Evolutionary conservation across 2,888 invertebrate species (phyloP).

Genomic region (Heliconius ismenius): DNA sequence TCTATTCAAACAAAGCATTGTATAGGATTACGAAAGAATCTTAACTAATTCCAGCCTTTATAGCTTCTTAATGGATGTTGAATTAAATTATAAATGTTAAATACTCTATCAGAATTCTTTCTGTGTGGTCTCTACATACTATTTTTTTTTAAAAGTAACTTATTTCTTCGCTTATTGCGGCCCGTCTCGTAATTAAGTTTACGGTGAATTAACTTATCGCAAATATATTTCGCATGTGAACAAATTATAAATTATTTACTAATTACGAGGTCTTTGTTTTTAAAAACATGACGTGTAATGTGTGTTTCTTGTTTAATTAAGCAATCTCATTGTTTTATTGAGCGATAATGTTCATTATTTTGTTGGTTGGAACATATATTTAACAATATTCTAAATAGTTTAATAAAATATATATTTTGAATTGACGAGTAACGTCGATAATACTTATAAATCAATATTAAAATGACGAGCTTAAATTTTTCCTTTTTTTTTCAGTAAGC

Average conservation of each 20-base stretch:
- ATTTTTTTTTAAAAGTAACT: slow-evolving; percentile 39
- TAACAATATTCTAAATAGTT: neutral
- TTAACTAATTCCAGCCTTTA: slow-evolving; percentile 35
- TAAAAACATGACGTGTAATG: slow-evolving; percentile 30
- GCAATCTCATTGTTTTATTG: slow-evolving; percentile 27
- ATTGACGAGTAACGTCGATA: neutral
- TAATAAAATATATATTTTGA: neutral
- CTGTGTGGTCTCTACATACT: slow-evolving; percentile 51
- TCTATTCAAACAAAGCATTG: neutral
- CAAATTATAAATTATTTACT: slow-evolving; percentile 41
- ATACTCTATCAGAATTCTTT: slow-evolving; percentile 32
- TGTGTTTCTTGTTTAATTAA: slow-evolving; percentile 29
- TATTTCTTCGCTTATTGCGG: slow-evolving; percentile 21
- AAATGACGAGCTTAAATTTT: neutral
- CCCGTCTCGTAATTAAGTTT: slow-evolving; percentile 35
- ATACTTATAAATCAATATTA: neutral
- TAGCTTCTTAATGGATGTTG: slow-evolving; percentile 40
- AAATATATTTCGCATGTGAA: slow-evolving; percentile 39
- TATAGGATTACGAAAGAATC: slow-evolving; percentile 25
- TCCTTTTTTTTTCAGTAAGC: neutral
- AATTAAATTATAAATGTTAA: slow-evolving; percentile 44
- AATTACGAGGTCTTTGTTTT: slow-evolving; percentile 37
- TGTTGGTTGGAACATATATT: neutral
- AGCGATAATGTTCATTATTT: slow-evolving; percentile 20
- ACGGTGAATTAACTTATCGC: slow-evolving; percentile 49